Conservation (phyloP, 2,797 vertebrate genomes). For the Sebastes itinus region DNA sequence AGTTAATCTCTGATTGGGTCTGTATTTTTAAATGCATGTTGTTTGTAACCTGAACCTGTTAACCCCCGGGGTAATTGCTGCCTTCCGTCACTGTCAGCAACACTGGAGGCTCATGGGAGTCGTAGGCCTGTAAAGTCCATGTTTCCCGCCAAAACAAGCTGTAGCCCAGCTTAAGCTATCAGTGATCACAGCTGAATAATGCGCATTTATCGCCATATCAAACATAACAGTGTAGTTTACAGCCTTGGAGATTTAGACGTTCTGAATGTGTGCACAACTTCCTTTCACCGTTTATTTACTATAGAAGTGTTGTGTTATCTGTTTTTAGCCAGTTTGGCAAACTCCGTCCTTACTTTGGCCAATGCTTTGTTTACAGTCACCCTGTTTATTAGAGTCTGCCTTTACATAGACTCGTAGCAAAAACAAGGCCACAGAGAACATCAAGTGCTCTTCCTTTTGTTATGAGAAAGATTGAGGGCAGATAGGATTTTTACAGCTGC, state of each 20-base stretch:
- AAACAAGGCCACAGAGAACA: slow-evolving; percentile 63
- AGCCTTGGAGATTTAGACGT: background rate
- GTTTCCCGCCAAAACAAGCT: slow-evolving; percentile 56
- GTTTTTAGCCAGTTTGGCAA: slow-evolving; percentile 59
- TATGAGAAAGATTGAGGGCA: slow-evolving; percentile 58
- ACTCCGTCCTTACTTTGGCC: slow-evolving; percentile 14
- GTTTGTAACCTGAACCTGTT: slow-evolving; percentile 28
- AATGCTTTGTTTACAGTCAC: slow-evolving; percentile 58
- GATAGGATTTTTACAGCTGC: slow-evolving; percentile 67
- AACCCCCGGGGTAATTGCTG: slow-evolving; percentile 30
- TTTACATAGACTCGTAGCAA: slow-evolving; percentile 38
- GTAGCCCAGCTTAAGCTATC: slow-evolving; percentile 19
- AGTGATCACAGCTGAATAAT: slow-evolving; percentile 7
- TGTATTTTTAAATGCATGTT: slow-evolving; percentile 19
- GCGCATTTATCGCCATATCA: slow-evolving; percentile 9
- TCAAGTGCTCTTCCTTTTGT: slow-evolving; percentile 65
- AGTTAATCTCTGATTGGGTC: background rate
- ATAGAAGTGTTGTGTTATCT: slow-evolving; percentile 38
- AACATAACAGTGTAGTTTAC: slow-evolving; percentile 3
- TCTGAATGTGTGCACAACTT: slow-evolving; percentile 7
- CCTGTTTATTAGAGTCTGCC: slow-evolving; percentile 62
- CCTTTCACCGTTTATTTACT: slow-evolving; percentile 47
- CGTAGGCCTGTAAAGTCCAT: slow-evolving; percentile 30
- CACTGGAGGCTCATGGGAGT: slow-evolving; percentile 58
- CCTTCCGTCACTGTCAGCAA: slow-evolving; percentile 60